A percentile compares a stretch with the other conserved stretches of the same genome.
Evolutionary conservation across 2,888 invertebrate species (phyloP).

Genomic region (Cheilosia variabilis): DNA sequence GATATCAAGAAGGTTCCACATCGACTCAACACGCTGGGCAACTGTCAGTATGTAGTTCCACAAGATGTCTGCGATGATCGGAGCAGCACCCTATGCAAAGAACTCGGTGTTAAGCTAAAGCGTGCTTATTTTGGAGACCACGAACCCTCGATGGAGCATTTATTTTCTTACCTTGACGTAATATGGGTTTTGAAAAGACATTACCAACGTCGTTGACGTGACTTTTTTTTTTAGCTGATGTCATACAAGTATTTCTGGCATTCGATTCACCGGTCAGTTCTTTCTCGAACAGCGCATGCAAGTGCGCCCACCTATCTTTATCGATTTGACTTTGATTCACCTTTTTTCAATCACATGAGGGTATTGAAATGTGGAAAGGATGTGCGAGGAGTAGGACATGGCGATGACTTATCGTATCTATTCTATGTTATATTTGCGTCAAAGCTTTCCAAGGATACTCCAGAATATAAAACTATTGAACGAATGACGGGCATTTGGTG

Average conservation of each 20-base stretch:
- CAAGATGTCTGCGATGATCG: constrained; percentile 77
- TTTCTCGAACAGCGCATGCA: constrained; percentile 79
- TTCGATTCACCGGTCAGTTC: constrained; percentile 79
- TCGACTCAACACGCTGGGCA: constrained; percentile 77
- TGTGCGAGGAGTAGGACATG: constrained; percentile 81
- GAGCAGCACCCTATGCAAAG: constrained; percentile 76
- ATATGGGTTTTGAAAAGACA: neutral
- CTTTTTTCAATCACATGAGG: constrained; percentile 80
- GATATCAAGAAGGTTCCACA: constrained; percentile 76
- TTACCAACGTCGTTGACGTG: neutral
- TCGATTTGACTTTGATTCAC: constrained; percentile 82
- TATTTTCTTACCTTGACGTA: constrained; percentile 81
- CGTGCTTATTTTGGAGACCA: constrained; percentile 79
- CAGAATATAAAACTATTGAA: constrained; percentile 81
- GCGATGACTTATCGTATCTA: constrained; percentile 81
- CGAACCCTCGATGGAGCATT: constrained; percentile 79
- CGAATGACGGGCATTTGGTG: constrained; percentile 81
- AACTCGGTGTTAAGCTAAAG: constrained; percentile 78
- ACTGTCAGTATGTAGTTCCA: constrained; percentile 77
- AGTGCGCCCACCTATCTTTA: constrained; percentile 81
- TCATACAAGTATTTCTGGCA: constrained; percentile 79
- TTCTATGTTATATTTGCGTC: constrained; percentile 79
- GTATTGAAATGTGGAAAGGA: constrained; percentile 80
- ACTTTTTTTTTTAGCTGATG: constrained; percentile 78
- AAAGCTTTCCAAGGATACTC: constrained; percentile 79